A percentile compares a stretch with the other conserved stretches of the same genome.
These are phyloP conservation scores for Ranitomeya imitator DNA, from an alignment of 2,113 vertebrate species.

Conservation along the genomic window DNA sequence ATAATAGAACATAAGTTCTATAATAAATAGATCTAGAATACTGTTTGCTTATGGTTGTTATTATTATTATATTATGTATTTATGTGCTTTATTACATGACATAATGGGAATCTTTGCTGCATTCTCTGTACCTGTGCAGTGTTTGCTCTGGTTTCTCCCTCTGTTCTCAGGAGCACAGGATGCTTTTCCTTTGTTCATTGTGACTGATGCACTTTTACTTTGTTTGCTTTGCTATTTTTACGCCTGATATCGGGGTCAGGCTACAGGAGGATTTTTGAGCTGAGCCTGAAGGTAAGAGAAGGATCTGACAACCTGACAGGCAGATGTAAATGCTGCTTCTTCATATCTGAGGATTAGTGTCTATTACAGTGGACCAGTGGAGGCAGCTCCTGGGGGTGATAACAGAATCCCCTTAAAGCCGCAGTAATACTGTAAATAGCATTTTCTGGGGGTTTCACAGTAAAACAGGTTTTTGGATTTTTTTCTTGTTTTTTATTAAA, in stretches of 20 bases:
- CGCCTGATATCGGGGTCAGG: background rate
- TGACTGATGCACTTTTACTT: background rate
- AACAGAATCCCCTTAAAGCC: background rate
- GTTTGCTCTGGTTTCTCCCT: background rate
- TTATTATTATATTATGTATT: background rate
- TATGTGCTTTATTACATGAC: no score
- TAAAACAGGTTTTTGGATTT: background rate
- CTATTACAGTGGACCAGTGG: background rate
- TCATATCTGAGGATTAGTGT: background rate
- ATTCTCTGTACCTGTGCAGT: background rate
- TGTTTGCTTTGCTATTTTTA: background rate
- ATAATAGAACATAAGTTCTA: no score
- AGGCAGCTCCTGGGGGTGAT: background rate
- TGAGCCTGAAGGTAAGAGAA: background rate
- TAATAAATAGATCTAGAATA: no score
- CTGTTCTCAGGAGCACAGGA: background rate
- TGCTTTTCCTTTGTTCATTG: background rate
- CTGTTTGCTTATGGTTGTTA: no score
- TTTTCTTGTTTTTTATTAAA: background rate
- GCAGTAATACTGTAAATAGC: background rate
- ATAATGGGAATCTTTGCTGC: no score
- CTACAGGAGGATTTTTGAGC: background rate
- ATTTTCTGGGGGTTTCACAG: background rate
- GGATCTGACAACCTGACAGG: background rate
- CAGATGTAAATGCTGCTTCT: background rate